These are phyloP conservation scores for Pogonocichla stellata DNA, from an alignment of 2,113 vertebrate species.

Conservation along the genomic window DNA sequence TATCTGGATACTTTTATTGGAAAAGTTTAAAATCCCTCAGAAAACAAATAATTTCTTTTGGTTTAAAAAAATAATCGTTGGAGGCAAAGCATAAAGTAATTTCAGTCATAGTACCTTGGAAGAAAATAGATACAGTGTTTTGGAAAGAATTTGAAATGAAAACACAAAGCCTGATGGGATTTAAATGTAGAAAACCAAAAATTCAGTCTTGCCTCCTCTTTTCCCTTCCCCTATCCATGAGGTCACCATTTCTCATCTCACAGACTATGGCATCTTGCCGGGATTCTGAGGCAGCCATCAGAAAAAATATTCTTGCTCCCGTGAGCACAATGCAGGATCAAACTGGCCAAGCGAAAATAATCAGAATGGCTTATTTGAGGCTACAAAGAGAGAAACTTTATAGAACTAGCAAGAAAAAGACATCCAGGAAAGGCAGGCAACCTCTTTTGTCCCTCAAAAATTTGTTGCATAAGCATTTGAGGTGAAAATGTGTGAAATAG, in stretches of 20 bases:
- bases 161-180: constrained; percentile 25
- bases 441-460: background rate
- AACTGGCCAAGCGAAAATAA: background rate
- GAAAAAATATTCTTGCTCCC: background rate
- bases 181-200: constrained; percentile 50
- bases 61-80: constrained; percentile 47
- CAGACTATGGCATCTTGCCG: constrained; percentile 4
- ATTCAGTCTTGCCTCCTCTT: constrained; percentile 17
- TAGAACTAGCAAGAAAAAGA: background rate
- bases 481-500: background rate
- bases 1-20: background rate
- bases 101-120: background rate
- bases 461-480: background rate
- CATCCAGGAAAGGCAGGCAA: background rate
- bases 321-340: background rate
- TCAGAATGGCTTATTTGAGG: background rate
- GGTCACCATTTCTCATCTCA: constrained; percentile 12
- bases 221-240: constrained; percentile 8
- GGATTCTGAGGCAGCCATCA: background rate
- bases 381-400: background rate
- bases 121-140: constrained; percentile 35
- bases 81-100: background rate
- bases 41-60: constrained; percentile 49
- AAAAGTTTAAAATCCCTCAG: constrained; percentile 33
- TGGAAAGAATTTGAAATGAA: constrained; percentile 38